Percentiles rank a stretch among this genome's conserved stretches.
Conservation (phyloP, 2,888 invertebrate genomes). For the Pecten maximus region DNA sequence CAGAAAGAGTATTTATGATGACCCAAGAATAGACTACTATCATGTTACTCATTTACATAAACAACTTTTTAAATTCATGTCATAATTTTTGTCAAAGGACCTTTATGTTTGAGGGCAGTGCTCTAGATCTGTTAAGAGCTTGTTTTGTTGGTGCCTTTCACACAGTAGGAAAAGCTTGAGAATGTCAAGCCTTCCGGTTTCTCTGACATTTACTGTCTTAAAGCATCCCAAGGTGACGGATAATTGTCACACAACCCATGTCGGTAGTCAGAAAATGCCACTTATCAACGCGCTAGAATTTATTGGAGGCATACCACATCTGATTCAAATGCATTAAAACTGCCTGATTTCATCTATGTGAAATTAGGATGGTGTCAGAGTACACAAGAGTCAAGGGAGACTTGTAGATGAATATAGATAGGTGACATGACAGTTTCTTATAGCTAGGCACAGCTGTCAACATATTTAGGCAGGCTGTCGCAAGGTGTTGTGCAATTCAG, state of each 20-base stretch:
- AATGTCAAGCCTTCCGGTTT: slow-evolving; percentile 26
- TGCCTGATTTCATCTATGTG: slow-evolving; percentile 35
- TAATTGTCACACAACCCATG: slow-evolving; percentile 29
- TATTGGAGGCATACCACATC: slow-evolving; percentile 32
- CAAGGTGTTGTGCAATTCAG: slow-evolving; percentile 29
- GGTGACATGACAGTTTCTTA: slow-evolving; percentile 7
- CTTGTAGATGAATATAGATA: slow-evolving; percentile 14
- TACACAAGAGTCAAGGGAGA: neutral
- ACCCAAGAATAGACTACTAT: neutral
- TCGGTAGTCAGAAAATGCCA: slow-evolving; percentile 32
- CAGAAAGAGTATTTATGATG: neutral
- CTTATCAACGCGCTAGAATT: slow-evolving; percentile 1
- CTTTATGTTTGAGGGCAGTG: neutral
- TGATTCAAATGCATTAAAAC: slow-evolving; percentile 35
- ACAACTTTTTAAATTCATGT: neutral
- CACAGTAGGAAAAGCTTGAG: neutral
- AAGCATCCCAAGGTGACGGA: slow-evolving; percentile 11
- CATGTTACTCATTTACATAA: slow-evolving; percentile 21
- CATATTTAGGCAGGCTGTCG: slow-evolving; percentile 20
- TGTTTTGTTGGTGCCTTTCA: slow-evolving; percentile 17
- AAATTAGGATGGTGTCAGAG: slow-evolving; percentile 26
- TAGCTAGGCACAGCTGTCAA: neutral
- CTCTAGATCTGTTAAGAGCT: neutral
- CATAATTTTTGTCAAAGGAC: neutral
- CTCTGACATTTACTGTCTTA: slow-evolving; percentile 33